Evolutionary conservation across 2,888 invertebrate species (phyloP), one percentile per base, ranked within the genome.

Genomic region (Megalurothrips usitatus): DNA sequence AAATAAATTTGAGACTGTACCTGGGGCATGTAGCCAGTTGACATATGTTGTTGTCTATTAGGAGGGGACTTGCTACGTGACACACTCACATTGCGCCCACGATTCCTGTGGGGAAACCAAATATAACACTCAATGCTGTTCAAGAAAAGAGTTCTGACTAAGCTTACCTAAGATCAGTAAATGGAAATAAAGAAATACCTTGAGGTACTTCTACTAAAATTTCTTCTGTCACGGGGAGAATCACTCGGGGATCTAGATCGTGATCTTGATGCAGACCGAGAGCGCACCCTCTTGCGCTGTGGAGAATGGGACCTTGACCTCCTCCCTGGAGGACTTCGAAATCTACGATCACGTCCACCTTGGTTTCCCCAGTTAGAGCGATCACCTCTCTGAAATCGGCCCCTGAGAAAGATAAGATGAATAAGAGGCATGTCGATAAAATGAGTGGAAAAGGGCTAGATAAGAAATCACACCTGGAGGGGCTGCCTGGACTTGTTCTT

Each of bases 341-440:
- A 75, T 26, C 26, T 75, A 12, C 68, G 68, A 26, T 75, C 68
- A 12, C 68, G 68, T 26, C 68, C 68, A 1, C 68, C 68, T 23
- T 75, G 68, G 68, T 75, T 75, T 11, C 68, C 68, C 68, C 68
- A 75, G 23, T 75, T 75, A 26, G 68, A 23, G 23, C 68, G 68
- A 26, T 75, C 68, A 26, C 68, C 68, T 26, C 68, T 26, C 8
- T 26, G 68, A 12, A 75, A 75, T 1, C 68, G 23, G 10, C 68
- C 68, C 12, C 68, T 75, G 26, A 12, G 17, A 19, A 6, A 10
- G 0, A 17, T 6, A 58, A 0, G 6, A n/a, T 14, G 6, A 14
- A 58, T 17, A 6, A 17, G 17, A 58, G 6, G n/a, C 6, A 2
- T 75, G 26, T 23, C 1, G 12, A 23, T 2, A 26, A 26, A 26